Percentiles rank a stretch among this genome's conserved stretches.
Conservation (phyloP, 2,113 vertebrate species). For the Melierax canorus region DNA sequence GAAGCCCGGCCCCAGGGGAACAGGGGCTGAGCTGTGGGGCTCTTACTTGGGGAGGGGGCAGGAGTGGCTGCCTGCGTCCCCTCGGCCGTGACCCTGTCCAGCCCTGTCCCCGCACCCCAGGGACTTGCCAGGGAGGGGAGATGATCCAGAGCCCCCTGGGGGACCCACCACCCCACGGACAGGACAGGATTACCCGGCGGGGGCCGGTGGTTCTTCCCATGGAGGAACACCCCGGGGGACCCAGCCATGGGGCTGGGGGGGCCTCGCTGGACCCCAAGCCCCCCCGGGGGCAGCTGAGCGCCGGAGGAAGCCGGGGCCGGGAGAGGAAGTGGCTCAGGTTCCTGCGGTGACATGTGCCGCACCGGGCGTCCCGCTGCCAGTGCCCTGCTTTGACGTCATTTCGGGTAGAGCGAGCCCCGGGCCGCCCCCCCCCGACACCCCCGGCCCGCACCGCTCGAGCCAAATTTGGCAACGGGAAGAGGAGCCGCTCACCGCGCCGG, state of each 20-base stretch:
- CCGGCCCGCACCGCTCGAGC: not conserved
- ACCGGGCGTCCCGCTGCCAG: not conserved
- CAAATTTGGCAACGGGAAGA: conserved; percentile 52
- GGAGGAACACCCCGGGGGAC: rapidly evolving
- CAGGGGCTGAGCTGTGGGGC: too few relatives aligned
- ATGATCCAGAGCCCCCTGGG: rapidly evolving
- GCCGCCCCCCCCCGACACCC: not conserved
- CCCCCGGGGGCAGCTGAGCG: not conserved
- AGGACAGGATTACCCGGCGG: not conserved
- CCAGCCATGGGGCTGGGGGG: not conserved
- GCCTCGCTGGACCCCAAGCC: not conserved
- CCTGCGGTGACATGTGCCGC: not conserved
- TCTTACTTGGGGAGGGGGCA: not conserved
- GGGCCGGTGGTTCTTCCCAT: rapidly evolving
- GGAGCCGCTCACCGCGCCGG: not conserved
- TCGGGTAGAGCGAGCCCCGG: not conserved
- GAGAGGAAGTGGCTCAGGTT: conserved; percentile 13
- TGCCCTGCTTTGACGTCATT: conserved; percentile 25
- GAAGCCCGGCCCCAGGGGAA: not conserved
- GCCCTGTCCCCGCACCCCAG: not conserved
- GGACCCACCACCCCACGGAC: not conserved
- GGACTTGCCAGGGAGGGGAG: not conserved
- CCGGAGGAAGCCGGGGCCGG: not conserved
- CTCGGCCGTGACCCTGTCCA: not conserved
- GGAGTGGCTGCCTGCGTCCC: not conserved